Conservation (phyloP, 2,113 vertebrate genomes). For the Oryzias javanicus region DNA sequence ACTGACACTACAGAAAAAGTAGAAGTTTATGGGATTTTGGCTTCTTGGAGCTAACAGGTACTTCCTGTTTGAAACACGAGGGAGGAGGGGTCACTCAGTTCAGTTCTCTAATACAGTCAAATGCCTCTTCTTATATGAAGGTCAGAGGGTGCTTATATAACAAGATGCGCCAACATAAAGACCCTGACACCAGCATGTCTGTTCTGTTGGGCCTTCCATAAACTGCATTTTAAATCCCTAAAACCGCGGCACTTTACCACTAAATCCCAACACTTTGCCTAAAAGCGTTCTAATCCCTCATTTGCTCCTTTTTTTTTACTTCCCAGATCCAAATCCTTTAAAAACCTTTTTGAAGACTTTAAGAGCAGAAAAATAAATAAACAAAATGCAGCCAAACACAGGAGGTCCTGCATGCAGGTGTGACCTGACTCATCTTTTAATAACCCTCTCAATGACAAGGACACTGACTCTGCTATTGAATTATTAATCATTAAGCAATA, state of each 20-base stretch:
- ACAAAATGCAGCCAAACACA: background rate
- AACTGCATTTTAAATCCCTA: conserved; percentile 17
- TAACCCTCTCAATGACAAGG: background rate
- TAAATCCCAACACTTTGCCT: conserved; percentile 11
- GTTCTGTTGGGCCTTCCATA: background rate
- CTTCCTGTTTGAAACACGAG: too few species aligned
- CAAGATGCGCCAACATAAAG: conserved; percentile 2
- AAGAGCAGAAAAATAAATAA: conserved; percentile 1
- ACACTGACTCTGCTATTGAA: too few species aligned
- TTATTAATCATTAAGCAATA: too few species aligned
- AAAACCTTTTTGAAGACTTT: conserved; percentile 32
- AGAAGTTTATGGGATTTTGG: too few species aligned
- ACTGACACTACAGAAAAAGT: too few species aligned
- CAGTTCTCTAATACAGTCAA: conserved; percentile 1
- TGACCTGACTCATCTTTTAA: background rate
- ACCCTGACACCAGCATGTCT: background rate
- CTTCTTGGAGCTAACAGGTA: too few species aligned
- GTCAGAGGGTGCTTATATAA: conserved; percentile 12
- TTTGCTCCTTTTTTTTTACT: conserved; percentile 20
- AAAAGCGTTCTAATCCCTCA: conserved; percentile 36
- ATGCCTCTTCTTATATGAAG: conserved; percentile 1
- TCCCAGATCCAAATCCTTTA: conserved; percentile 36
- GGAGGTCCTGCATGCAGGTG: background rate
- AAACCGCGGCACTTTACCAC: conserved; percentile 3
- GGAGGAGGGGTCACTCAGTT: too few species aligned